Evolutionary conservation across 2,113 vertebrate genomes (phyloP).

Genomic region (Sciurus niger): DNA sequence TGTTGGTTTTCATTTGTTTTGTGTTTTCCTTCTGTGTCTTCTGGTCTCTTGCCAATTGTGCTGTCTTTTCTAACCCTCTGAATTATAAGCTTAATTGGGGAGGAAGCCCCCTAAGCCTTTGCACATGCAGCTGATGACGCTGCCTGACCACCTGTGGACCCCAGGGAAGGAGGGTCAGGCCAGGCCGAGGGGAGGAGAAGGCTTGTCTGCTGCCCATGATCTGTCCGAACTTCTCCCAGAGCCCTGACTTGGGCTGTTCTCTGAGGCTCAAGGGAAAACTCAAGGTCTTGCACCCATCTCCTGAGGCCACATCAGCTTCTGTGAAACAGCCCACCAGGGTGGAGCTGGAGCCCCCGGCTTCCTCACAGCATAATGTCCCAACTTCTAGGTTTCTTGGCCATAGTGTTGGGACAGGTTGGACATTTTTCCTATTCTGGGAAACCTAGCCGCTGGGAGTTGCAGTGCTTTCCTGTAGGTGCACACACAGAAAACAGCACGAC

Average conservation of each 20-base stretch:
- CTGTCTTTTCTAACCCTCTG: background rate
- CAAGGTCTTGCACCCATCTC: constrained; percentile 24
- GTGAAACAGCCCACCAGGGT: background rate
- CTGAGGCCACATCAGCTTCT: background rate
- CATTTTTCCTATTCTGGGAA: background rate
- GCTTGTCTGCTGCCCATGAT: background rate
- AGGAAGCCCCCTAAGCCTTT: background rate
- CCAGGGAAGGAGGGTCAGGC: background rate
- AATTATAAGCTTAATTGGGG: background rate
- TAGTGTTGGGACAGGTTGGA: background rate
- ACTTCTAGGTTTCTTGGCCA: background rate
- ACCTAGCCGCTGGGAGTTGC: background rate
- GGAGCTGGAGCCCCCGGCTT: background rate
- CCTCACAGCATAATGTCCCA: background rate
- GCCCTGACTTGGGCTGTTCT: constrained; percentile 70
- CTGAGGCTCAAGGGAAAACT: constrained; percentile 81
- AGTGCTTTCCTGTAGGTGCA: background rate
- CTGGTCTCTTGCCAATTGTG: background rate
- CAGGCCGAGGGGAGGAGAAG: background rate
- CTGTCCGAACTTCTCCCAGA: constrained; percentile 50
- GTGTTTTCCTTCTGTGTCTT: background rate
- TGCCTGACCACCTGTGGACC: background rate
- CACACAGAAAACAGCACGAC: background rate
- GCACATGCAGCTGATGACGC: constrained; percentile 71
- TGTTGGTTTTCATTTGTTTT: background rate